These are phyloP conservation scores for Pelosia muscerda DNA, from an alignment of 2,888 invertebrate species.

Conservation along the genomic window DNA sequence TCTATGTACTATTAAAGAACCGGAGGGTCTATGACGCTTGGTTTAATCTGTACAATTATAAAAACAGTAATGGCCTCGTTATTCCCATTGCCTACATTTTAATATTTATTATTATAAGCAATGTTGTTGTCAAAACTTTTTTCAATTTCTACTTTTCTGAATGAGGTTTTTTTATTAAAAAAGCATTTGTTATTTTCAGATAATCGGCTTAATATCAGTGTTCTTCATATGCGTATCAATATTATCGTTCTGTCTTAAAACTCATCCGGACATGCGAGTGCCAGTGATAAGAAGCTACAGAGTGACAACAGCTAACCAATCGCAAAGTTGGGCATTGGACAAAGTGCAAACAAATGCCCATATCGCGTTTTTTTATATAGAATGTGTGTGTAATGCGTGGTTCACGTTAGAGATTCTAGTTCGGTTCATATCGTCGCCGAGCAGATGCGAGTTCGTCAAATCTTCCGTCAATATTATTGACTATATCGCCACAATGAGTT, in stretches of 20 bases:
- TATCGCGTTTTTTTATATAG: constrained; percentile 99
- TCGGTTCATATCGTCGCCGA: constrained; percentile 97
- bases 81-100: constrained; percentile 8
- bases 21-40: constrained; percentile 21
- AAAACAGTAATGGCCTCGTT: constrained; percentile 22
- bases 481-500: constrained; percentile 99
- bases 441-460: constrained; percentile 97
- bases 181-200: constrained; percentile 88
- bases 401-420: constrained; percentile 98
- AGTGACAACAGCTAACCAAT: constrained; percentile 91
- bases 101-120: neutral
- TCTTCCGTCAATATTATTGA: constrained; percentile 99
- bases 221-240: constrained; percentile 99
- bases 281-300: constrained; percentile 94
- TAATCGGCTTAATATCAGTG: constrained; percentile 98
- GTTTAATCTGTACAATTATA: constrained; percentile 33
- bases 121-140: neutral
- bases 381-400: constrained; percentile 99
- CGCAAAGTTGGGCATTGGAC: constrained; percentile 94
- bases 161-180: neutral
- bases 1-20: constrained; percentile 36
- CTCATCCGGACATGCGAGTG: constrained; percentile 99
- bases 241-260: constrained; percentile 99
- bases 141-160: neutral
- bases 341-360: constrained; percentile 98